Evolutionary conservation across 2,797 vertebrate genomes (phyloP).

Genomic region (Tokudaia muenninki): DNA sequence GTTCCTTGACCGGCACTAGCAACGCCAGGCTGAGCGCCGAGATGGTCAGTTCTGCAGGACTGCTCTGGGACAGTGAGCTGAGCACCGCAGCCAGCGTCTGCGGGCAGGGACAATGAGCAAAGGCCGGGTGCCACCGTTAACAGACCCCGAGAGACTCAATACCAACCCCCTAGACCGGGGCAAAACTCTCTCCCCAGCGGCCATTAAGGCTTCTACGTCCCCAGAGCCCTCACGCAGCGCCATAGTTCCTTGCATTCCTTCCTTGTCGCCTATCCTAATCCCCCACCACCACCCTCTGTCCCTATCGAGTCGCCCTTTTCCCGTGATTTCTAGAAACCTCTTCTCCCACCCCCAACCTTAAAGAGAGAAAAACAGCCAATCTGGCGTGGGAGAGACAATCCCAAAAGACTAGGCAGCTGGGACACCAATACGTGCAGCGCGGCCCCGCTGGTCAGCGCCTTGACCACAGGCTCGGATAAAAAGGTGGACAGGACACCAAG

Average conservation of each 20-base stretch:
- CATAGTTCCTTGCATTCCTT: not conserved
- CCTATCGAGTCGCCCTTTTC: not conserved
- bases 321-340: not conserved
- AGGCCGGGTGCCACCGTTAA: not conserved
- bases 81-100: conserved; percentile 94
- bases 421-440: conserved; percentile 95
- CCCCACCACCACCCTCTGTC: not conserved
- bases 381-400: conserved; percentile 92
- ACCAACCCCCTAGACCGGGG: not conserved
- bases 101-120: not conserved
- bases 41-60: conserved; percentile 93
- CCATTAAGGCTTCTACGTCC: not conserved
- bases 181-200: not conserved
- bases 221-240: not conserved
- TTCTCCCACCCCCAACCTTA: conserved; percentile 89
- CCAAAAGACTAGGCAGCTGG: conserved; percentile 95
- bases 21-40: conserved; percentile 92
- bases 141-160: not conserved
- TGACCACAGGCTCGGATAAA: conserved; percentile 95
- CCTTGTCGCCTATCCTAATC: not conserved
- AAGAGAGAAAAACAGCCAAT: conserved; percentile 94
- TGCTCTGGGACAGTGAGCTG: conserved; percentile 92
- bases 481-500: conserved; percentile 96
- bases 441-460: conserved; percentile 95
- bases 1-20: conserved; percentile 94